Evolutionary conservation across 2,888 invertebrate genomes (phyloP), one percentile per base, ranked within the genome.

Genomic region (Perizoma affinitatum): DNA sequence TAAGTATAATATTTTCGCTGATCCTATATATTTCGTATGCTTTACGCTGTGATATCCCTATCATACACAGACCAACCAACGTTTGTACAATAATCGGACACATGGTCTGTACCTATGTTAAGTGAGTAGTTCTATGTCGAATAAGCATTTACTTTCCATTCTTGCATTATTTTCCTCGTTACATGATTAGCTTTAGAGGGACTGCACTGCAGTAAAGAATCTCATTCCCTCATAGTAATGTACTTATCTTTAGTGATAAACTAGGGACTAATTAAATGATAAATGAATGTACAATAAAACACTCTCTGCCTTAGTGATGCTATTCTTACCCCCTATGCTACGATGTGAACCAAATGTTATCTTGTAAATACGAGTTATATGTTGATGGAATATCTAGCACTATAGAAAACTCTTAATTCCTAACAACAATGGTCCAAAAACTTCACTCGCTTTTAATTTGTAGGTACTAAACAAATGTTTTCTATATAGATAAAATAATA

Each of bases 361-460:
- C 79, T 87, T 90, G 90, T 90, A 90, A 88, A 90, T 90, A 88
- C 77, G 80, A 86, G 79, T 78, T 85, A 84, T 86, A 84, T 86
- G 83, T 87, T 86, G 83, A 81, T 87, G 86, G n/a, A 44, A 6
- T 88, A 85, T 83, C 79, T 80, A 84, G 88, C 89, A 89, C 88
- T 86, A 87, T 84, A 90, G 90, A 90, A 88, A 88, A 87, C 87
- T 87, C 84, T n/a, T 74, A 85, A 90, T 91, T 91, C 90, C 91
- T 91, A 90, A 87, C 87, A 90, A 87, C 87, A 90, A 91, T 90
- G 91, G 91, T 91, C 91, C 91, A 91, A 22, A 22, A 91, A 90
- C 88, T 87, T 89, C 87, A 88, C 88, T 89, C 79, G 90, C 90
- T 90, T 90, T 87, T 90, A 79, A 90, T 90, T 90, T 91, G 89